Evolutionary conservation across 2,888 invertebrate genomes (phyloP).

Genomic region (Agrochola macilenta): DNA sequence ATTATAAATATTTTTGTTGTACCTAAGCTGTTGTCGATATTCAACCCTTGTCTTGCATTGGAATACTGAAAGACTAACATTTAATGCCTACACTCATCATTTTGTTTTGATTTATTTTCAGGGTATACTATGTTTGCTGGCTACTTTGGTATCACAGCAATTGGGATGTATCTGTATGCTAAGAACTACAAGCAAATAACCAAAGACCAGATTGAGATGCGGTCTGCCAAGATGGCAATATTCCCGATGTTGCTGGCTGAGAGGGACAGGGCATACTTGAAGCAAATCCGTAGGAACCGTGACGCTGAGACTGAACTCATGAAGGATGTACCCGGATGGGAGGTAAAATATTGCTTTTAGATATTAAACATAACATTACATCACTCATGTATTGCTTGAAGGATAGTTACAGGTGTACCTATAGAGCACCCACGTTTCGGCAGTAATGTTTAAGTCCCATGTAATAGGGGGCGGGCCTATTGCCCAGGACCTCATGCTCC

Average conservation of each 20-base stretch:
- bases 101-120: slow-evolving; percentile 72
- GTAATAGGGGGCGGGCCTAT: too few relatives aligned
- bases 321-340: slow-evolving; percentile 97
- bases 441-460: not conserved
- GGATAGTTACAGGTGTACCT: not conserved
- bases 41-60: not conserved
- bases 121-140: slow-evolving; percentile 92
- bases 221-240: slow-evolving; percentile 94
- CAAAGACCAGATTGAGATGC: slow-evolving; percentile 93
- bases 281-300: slow-evolving; percentile 94
- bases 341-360: slow-evolving; percentile 81
- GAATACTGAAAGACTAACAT: not conserved
- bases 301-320: slow-evolving; percentile 96
- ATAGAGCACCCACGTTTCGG: not conserved
- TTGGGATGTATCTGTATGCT: slow-evolving; percentile 90
- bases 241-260: slow-evolving; percentile 95
- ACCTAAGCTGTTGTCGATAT: not conserved
- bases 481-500: too few relatives aligned
- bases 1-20: not conserved
- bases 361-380: not conserved
- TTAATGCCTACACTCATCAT: too few relatives aligned
- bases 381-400: not conserved
- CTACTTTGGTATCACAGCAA: slow-evolving; percentile 90
- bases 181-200: slow-evolving; percentile 88
- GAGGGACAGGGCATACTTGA: slow-evolving; percentile 95